These are phyloP conservation scores for Redunca redunca DNA, from an alignment of 2,113 vertebrate genomes.

Conservation along the genomic window DNA sequence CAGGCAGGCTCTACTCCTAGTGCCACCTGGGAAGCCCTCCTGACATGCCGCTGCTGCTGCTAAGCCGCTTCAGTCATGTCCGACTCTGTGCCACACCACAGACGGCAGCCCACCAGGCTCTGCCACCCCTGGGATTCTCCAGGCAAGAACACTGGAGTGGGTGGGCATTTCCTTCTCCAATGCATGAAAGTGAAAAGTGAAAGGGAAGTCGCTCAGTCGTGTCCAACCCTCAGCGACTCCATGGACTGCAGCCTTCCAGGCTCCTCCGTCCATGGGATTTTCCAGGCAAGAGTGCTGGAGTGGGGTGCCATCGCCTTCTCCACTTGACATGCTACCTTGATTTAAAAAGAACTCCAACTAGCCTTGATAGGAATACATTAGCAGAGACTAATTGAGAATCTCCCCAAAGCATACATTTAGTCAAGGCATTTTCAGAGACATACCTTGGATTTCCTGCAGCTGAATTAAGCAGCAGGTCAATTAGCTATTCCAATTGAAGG, in stretches of 20 bases:
- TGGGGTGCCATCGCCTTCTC: too few relatives aligned
- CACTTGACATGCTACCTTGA: neutral
- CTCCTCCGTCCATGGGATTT: too few relatives aligned
- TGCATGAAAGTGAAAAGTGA: too few relatives aligned
- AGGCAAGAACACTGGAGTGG: too few relatives aligned
- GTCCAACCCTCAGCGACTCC: rapidly evolving
- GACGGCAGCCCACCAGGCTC: too few relatives aligned
- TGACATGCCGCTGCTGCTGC: too few relatives aligned
- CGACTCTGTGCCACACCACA: too few relatives aligned
- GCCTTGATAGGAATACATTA: neutral
- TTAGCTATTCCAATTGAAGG: neutral
- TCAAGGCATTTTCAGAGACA: neutral
- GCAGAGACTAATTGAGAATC: neutral
- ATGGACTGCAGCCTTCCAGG: too few relatives aligned
- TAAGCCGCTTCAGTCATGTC: rapidly evolving
- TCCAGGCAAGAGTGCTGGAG: too few relatives aligned
- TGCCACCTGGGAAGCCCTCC: neutral
- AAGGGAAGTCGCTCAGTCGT: too few relatives aligned
- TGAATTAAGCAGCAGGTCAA: neutral
- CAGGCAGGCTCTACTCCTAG: neutral
- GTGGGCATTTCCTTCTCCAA: too few relatives aligned
- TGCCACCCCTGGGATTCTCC: too few relatives aligned
- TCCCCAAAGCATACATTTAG: neutral
- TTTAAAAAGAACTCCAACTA: neutral
- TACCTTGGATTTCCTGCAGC: neutral